Conservation (phyloP, 2,797 vertebrate genomes). For the Amphiprion clarkii region DNA sequence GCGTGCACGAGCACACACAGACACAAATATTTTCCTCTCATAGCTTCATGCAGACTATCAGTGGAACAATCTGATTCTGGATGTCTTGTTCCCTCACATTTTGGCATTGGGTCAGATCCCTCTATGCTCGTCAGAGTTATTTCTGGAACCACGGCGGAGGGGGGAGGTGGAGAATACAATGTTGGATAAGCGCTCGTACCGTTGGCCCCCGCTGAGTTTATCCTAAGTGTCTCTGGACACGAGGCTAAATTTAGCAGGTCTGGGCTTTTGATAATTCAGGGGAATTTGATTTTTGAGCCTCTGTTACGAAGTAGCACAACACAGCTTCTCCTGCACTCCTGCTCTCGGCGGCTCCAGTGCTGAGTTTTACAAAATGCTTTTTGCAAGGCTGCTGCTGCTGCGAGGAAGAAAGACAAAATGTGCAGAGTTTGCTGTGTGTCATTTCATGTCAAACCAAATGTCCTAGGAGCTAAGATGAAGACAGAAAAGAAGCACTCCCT, state of each 20-base stretch:
- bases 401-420: constrained; percentile 55
- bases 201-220: constrained; percentile 65
- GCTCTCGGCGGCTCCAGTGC: constrained; percentile 47
- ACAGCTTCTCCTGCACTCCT: constrained; percentile 33
- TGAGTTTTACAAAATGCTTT: constrained; percentile 64
- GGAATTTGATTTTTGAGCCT: constrained; percentile 69
- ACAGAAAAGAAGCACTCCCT: constrained; percentile 27
- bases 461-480: constrained; percentile 47
- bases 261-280: constrained; percentile 72
- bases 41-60: constrained; percentile 28
- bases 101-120: constrained; percentile 63
- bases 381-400: constrained; percentile 25
- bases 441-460: constrained; percentile 61
- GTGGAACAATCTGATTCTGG: constrained; percentile 67
- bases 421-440: constrained; percentile 75
- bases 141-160: constrained; percentile 55
- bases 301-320: constrained; percentile 49
- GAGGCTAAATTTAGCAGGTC: constrained; percentile 75
- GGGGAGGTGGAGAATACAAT: constrained; percentile 50
- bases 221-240: constrained; percentile 68
- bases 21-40: constrained; percentile 36
- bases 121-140: constrained; percentile 70
- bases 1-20: constrained; percentile 3
- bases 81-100: constrained; percentile 57
- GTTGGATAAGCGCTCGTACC: constrained; percentile 61